phyloP scores from a whole-genome alignment of 2,888 invertebrate genomes.

The Pterostichus niger region DNA sequence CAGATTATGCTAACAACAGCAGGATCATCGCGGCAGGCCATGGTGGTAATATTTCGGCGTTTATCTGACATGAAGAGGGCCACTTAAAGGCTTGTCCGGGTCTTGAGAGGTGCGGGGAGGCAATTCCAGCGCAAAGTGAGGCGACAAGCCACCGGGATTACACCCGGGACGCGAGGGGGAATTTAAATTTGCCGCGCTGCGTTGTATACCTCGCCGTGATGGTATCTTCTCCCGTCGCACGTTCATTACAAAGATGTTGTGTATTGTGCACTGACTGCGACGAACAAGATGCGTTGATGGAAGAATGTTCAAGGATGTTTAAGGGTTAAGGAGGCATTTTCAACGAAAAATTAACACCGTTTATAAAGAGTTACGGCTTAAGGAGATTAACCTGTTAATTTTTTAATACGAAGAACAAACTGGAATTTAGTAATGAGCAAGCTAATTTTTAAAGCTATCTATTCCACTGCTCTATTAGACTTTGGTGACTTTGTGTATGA shows the following conservation, averaged over 20 bases:
- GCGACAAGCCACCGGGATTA: constrained; percentile 5
- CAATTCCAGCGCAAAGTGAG: constrained; percentile 3
- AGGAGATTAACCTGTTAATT: too few species aligned
- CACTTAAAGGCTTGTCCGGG: constrained; percentile 7
- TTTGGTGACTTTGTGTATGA: too few species aligned
- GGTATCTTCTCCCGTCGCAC: not conserved
- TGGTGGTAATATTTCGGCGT: constrained; percentile 21
- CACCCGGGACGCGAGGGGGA: not conserved
- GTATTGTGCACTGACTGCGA: not conserved
- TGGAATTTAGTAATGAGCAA: too few species aligned
- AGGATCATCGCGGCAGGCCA: too few species aligned
- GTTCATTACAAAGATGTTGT: not conserved
- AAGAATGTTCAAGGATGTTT: not conserved
- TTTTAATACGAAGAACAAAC: too few species aligned
- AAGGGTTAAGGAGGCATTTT: not conserved
- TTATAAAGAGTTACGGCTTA: not conserved
- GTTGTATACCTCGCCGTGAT: not conserved
- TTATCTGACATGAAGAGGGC: constrained; percentile 34
- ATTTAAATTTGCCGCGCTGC: not conserved
- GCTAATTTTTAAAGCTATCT: too few species aligned
- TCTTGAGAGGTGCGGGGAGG: not conserved
- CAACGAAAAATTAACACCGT: constrained; percentile 1
- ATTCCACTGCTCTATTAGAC: too few species aligned
- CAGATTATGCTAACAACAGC: too few species aligned
- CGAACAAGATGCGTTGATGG: not conserved